These are phyloP conservation scores for Osmoderma eremita DNA, from an alignment of 2,888 invertebrate genomes.

Conservation along the genomic window DNA sequence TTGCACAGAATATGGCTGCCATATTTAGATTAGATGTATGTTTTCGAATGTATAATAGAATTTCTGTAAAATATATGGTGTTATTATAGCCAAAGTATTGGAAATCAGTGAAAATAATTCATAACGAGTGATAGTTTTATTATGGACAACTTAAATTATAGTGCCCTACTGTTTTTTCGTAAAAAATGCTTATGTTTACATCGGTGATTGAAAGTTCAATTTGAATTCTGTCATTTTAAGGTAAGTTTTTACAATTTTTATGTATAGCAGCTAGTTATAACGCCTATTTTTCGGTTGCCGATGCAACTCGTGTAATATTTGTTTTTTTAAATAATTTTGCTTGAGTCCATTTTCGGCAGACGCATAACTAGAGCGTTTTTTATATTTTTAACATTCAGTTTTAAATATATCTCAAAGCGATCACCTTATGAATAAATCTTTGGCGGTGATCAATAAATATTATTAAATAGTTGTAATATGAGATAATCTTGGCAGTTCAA, in stretches of 20 bases:
- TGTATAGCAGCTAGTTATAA: background rate
- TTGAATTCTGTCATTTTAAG: slow-evolving; percentile 72
- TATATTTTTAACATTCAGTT: slow-evolving; percentile 35
- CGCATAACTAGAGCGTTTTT: slow-evolving; percentile 28
- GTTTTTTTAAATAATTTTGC: slow-evolving; percentile 25
- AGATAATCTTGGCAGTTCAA: slow-evolving; percentile 43
- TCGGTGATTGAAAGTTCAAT: slow-evolving; percentile 73
- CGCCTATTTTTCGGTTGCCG: background rate
- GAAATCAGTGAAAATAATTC: slow-evolving; percentile 60
- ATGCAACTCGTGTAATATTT: background rate
- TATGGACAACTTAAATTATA: slow-evolving; percentile 59
- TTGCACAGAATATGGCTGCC: slow-evolving; percentile 87
- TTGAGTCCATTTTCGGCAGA: slow-evolving; percentile 20
- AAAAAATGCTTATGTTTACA: slow-evolving; percentile 80
- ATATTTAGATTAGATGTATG: slow-evolving; percentile 85
- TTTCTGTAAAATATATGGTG: slow-evolving; percentile 59
- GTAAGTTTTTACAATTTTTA: slow-evolving; percentile 56
- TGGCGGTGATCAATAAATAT: slow-evolving; percentile 27
- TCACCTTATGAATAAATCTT: slow-evolving; percentile 10
- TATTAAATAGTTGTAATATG: slow-evolving; percentile 38
- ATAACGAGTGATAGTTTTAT: slow-evolving; percentile 63
- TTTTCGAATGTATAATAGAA: slow-evolving; percentile 70
- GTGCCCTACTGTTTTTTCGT: slow-evolving; percentile 61
- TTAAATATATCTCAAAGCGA: slow-evolving; percentile 29
- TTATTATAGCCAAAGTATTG: slow-evolving; percentile 59